Base-by-base conservation (phyloP, 2,113 vertebrate species). In the Anoplopoma fimbria region DNA sequence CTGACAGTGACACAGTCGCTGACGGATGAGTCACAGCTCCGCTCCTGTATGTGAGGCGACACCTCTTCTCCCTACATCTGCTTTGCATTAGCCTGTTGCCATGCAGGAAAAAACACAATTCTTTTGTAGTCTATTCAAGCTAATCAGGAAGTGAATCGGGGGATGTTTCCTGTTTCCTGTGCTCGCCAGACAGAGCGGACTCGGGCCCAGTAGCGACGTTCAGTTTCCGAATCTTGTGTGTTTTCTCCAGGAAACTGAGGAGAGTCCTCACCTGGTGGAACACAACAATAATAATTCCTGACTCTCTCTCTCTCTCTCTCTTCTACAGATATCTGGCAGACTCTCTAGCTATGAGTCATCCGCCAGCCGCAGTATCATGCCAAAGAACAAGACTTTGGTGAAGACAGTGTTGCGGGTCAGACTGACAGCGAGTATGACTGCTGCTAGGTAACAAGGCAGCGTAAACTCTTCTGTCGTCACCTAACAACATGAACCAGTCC, bases 81-180 rank as follows among this genome's bases (percentile, higher is more conserved):
- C 91, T 93, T 92, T 85, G 85, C 91, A 89, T 96, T 94, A 96
- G 86, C 91, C 87, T 91, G 89, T 92, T 94, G 90, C 90, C 91
- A 92, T 91, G 89, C 93, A 92, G 90, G 93, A 93, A 94, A 93
- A 91, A 93, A 93, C 90, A 95, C 87, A 89, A 86, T 87, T 83
- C 93, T 93, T 93, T 94, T 94, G 88, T 94, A 95, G 95, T 93
- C 92, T 91, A 86, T 93, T 93, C 85, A 92, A 94, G 91, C 94
- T 94, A 96, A 93, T 95, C 94, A 94, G 90, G 94, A 95, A 92
- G 93, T 88, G 91, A 86, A 94, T 86, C 87, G 89, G 92, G 93
- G 93, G 58, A 84, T 77, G 94, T 93, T 96, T 97, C 95, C 96
- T 91, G 95, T 95, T 96, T 97, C 95, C 96, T 96, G 93, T 90